These are phyloP conservation scores for Hemibagrus guttatus DNA, from an alignment of 2,797 vertebrate species.

Conservation along the genomic window DNA sequence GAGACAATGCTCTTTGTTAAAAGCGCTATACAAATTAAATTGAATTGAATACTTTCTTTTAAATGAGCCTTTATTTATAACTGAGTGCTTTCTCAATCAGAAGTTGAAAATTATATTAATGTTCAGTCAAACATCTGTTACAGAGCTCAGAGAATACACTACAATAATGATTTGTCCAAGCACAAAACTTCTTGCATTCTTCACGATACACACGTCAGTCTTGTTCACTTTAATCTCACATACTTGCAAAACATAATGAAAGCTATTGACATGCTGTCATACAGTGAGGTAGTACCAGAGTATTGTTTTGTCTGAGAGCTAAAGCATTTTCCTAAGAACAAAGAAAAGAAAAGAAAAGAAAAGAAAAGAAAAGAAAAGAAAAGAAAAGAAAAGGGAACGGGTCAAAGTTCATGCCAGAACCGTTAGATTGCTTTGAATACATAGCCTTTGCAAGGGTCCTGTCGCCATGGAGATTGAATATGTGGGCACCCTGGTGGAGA, in stretches of 20 bases:
- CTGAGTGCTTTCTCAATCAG: neutral
- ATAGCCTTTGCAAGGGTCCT: slow-evolving; percentile 52
- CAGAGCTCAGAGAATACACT: neutral
- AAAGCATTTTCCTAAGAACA: slow-evolving; percentile 28
- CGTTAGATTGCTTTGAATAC: slow-evolving; percentile 61
- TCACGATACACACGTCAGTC: neutral
- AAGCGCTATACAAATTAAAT: too few species aligned
- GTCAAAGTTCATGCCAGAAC: slow-evolving; percentile 58
- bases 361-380: too few species aligned
- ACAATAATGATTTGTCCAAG: neutral
- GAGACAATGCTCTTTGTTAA: too few species aligned
- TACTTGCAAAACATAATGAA: neutral
- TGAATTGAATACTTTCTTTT: too few species aligned
- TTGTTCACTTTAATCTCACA: slow-evolving; percentile 8
- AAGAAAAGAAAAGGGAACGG: slow-evolving; percentile 45
- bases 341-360: slow-evolving; percentile 40
- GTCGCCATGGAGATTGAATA: slow-evolving; percentile 72
- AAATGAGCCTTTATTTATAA: neutral
- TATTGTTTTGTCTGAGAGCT: slow-evolving; percentile 24
- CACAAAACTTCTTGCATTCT: neutral
- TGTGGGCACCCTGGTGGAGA: slow-evolving; percentile 49
- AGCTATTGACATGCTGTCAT: neutral
- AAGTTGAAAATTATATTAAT: neutral
- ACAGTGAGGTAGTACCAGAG: neutral
- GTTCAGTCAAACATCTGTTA: slow-evolving; percentile 3